Evolutionary conservation across 2,113 vertebrate species (phyloP).

Genomic region (Cettia cetti): DNA sequence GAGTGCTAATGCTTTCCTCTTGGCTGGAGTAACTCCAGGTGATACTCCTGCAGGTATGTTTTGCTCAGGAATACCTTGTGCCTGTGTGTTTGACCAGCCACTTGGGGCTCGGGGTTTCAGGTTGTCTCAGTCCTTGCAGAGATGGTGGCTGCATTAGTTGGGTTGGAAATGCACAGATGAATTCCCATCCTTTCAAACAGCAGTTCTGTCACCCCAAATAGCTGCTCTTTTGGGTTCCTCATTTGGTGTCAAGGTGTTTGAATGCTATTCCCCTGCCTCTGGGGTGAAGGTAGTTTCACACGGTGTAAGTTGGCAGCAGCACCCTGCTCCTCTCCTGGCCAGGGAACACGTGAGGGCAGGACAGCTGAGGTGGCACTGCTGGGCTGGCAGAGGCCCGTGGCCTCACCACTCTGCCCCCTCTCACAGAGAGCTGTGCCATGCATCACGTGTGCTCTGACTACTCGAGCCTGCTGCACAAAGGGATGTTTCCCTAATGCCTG

Average conservation of each 20-base stretch:
- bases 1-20: neutral
- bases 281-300: neutral
- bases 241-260: neutral
- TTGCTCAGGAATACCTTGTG: neutral
- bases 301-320: neutral
- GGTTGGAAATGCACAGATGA: neutral
- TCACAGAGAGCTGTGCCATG: neutral
- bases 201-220: neutral
- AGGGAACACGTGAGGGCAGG: accelerated
- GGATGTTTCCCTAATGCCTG: neutral
- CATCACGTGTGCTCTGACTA: neutral
- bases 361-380: neutral
- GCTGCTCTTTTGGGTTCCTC: neutral
- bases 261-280: neutral
- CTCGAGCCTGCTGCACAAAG: neutral
- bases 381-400: neutral
- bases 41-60: neutral
- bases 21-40: neutral
- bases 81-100: neutral
- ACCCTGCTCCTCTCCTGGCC: accelerated
- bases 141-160: neutral
- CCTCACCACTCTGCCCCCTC: neutral
- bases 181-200: neutral
- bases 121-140: neutral
- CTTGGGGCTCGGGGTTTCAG: accelerated